Conservation (phyloP, 1,140 invertebrate genomes). For the Onthophagus taurus region DNA sequence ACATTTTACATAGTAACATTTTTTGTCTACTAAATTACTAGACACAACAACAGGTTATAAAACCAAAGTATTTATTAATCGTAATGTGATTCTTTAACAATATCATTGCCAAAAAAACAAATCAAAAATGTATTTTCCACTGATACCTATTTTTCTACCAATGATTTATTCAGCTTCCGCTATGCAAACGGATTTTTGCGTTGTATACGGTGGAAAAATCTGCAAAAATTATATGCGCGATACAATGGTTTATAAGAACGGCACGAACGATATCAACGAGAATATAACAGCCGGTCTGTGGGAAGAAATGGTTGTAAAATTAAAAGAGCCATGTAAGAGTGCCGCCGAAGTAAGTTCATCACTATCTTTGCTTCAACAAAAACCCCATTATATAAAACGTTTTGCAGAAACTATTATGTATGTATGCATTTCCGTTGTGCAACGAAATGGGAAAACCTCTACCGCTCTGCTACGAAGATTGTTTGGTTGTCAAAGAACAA, state of each 20-base stretch:
- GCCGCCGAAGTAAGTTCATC: conserved; percentile 61
- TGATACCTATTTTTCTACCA: no score
- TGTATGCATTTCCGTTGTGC: conserved; percentile 87
- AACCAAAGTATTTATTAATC: no score
- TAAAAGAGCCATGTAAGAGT: conserved; percentile 71
- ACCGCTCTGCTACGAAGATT: conserved; percentile 85
- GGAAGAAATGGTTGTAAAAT: conserved; percentile 71
- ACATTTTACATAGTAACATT: no score
- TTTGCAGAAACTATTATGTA: conserved; percentile 70
- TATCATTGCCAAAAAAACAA: no score
- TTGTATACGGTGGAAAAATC: conserved; percentile 77
- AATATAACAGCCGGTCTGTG: conserved; percentile 71
- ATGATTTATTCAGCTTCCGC: no score
- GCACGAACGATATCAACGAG: conserved; percentile 67
- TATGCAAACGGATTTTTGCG: conserved; percentile 84
- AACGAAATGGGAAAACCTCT: conserved; percentile 50
- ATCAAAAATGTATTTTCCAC: no score
- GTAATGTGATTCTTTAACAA: no score
- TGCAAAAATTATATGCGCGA: conserved; percentile 70
- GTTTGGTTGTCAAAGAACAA: conserved; percentile 76
- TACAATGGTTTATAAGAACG: conserved; percentile 46
- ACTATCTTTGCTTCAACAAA: conserved; percentile 8
- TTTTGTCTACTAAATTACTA: no score
- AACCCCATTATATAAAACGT: conserved; percentile 4
- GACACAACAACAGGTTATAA: no score